Conservation (phyloP, 2,113 vertebrate genomes). For the Empidonax alnorum region DNA sequence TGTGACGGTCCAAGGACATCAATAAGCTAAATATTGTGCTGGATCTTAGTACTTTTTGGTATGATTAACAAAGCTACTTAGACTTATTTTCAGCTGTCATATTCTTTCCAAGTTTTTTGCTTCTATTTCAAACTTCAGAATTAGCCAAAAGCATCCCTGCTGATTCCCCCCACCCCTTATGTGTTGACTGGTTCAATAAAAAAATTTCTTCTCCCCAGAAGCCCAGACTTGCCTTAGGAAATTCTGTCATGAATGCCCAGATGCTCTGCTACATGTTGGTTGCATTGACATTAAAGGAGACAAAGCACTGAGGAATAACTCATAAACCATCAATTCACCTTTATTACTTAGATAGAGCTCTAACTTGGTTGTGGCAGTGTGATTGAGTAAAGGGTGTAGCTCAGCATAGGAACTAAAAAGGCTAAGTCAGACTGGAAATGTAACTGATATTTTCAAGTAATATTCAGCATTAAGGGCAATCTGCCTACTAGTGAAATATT, state of each 20-base stretch:
- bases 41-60: neutral
- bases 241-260: neutral
- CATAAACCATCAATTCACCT: constrained; percentile 22
- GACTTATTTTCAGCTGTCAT: neutral
- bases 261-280: neutral
- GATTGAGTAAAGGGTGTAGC: neutral
- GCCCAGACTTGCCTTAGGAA: neutral
- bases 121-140: neutral
- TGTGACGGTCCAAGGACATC: neutral
- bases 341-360: neutral
- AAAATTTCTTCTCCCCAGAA: neutral
- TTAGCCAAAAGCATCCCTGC: neutral
- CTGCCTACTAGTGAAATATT: neutral
- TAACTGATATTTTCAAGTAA: neutral
- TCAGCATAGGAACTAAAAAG: neutral
- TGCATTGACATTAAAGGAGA: constrained; percentile 31
- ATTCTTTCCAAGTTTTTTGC: neutral
- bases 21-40: neutral
- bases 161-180: neutral
- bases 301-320: constrained; percentile 41
- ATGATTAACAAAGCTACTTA: neutral
- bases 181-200: neutral
- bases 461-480: neutral
- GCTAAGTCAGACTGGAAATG: neutral
- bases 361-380: neutral